phyloP scores from a whole-genome alignment of 2,113 vertebrate species.

The Riparia riparia region DNA sequence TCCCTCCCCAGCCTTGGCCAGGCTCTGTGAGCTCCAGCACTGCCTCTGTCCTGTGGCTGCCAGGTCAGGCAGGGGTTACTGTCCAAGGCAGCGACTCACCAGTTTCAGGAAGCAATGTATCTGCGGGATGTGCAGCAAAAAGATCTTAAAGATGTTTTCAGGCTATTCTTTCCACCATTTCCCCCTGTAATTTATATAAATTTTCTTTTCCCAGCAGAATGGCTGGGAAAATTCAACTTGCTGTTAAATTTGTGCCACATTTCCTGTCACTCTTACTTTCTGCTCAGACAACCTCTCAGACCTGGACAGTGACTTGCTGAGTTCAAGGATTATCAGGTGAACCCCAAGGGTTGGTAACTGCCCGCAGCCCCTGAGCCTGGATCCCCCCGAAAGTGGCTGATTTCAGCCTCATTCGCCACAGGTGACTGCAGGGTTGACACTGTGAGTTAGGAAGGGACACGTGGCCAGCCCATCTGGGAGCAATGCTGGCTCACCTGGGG shows the following conservation, averaged over 20 bases:
- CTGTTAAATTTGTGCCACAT: neutral
- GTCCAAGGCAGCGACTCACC: neutral
- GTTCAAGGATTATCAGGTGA: neutral
- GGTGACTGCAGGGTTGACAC: neutral
- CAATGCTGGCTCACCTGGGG: neutral
- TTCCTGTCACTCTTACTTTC: neutral
- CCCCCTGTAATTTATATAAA: neutral
- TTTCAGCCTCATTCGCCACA: neutral
- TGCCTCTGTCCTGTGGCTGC: neutral
- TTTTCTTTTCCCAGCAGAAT: neutral
- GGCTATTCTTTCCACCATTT: fast-evolving
- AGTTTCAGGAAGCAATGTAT: neutral
- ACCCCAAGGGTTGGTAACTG: too few species aligned
- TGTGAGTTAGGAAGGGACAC: neutral
- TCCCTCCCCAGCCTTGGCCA: neutral
- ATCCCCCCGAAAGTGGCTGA: neutral
- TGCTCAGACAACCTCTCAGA: neutral
- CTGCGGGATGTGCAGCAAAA: neutral
- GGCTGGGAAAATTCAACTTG: neutral
- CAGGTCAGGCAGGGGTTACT: neutral
- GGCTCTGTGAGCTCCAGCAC: neutral
- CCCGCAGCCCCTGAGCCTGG: neutral
- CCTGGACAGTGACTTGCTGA: neutral
- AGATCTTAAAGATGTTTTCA: neutral
- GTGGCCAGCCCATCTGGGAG: neutral